Evolutionary conservation across 2,797 vertebrate genomes (phyloP).

Genomic region (Glossophaga mutica): DNA sequence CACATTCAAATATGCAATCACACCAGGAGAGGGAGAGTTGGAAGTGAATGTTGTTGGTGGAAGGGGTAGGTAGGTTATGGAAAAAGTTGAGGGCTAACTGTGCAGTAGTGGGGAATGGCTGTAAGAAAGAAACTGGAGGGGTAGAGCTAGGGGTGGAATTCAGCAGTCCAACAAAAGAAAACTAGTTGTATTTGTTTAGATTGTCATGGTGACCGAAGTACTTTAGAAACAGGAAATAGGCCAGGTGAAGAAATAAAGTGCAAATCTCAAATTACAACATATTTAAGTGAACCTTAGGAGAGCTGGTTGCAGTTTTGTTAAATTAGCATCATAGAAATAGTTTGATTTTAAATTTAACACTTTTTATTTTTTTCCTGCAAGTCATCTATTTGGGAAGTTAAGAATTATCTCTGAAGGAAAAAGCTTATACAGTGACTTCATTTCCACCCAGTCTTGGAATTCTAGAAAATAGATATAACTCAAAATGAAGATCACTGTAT

Average conservation of each 20-base stretch:
- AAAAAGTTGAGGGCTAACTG: background rate
- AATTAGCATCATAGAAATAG: background rate
- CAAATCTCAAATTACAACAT: constrained; percentile 19
- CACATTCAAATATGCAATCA: background rate
- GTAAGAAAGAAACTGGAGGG: background rate
- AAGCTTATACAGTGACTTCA: background rate
- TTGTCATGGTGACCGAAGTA: constrained; percentile 43
- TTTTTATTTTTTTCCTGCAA: background rate
- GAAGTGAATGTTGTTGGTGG: background rate
- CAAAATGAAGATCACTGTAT: background rate
- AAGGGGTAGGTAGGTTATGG: background rate
- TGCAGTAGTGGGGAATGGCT: background rate
- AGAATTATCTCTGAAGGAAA: background rate
- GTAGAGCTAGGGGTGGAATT: background rate
- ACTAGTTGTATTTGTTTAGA: constrained; percentile 39
- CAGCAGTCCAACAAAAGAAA: background rate
- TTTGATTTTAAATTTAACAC: background rate
- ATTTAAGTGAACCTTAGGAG: background rate
- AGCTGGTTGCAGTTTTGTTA: background rate
- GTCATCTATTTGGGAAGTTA: background rate
- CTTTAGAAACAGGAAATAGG: constrained; percentile 62
- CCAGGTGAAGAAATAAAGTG: constrained; percentile 51
- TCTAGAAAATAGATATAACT: background rate
- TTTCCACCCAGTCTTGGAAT: background rate
- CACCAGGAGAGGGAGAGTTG: background rate